These are phyloP conservation scores for Galemys pyrenaicus DNA, from an alignment of 2,113 vertebrate species.

Conservation along the genomic window DNA sequence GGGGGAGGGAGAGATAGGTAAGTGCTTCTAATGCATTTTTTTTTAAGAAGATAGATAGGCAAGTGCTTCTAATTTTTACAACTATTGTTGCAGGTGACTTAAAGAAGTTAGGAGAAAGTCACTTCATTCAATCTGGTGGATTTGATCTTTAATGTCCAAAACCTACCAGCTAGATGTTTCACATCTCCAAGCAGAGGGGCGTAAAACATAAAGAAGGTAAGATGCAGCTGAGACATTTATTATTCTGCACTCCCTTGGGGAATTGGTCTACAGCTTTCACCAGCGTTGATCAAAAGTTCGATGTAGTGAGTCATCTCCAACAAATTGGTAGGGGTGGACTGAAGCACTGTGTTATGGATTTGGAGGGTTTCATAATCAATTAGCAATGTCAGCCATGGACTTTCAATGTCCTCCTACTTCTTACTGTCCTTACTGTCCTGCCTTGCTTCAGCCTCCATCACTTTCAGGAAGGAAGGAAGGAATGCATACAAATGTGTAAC, in stretches of 20 bases:
- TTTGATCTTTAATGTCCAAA: not conserved
- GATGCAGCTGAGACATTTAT: not conserved
- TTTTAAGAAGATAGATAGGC: no score
- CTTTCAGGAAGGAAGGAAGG: not conserved
- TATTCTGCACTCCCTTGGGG: not conserved
- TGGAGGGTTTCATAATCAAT: not conserved
- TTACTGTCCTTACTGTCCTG: not conserved
- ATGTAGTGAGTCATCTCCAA: not conserved
- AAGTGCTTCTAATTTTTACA: not conserved
- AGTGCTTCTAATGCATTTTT: not conserved
- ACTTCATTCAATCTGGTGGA: not conserved
- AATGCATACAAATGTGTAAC: not conserved
- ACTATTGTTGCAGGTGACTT: not conserved
- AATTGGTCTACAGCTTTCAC: not conserved
- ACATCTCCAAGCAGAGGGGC: not conserved
- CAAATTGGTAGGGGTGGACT: no score
- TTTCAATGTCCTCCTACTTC: not conserved
- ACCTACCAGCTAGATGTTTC: not conserved
- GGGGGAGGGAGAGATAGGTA: fast-evolving
- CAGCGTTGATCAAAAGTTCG: not conserved
- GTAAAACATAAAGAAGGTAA: not conserved
- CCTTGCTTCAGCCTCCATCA: not conserved
- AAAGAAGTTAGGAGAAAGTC: not conserved
- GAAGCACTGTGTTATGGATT: not conserved
- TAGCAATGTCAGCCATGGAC: not conserved